These are phyloP conservation scores for Pteropus alecto DNA, from an alignment of 2,113 vertebrate species.

Conservation along the genomic window DNA sequence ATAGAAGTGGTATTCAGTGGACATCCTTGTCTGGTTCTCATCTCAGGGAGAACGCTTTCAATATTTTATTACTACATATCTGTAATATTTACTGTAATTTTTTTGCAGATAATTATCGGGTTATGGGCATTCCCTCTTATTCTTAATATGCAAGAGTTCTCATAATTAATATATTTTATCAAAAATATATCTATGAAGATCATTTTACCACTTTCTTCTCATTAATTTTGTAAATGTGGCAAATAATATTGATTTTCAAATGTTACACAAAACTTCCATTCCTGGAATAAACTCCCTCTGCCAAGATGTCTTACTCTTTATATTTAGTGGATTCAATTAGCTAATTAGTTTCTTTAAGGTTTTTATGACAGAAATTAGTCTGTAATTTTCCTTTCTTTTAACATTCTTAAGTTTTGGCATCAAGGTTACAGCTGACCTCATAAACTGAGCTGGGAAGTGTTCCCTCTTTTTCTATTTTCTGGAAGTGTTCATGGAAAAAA, in stretches of 20 bases:
- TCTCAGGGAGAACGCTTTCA: background rate
- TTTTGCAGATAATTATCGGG: background rate
- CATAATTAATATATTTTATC: background rate
- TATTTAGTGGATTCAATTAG: background rate
- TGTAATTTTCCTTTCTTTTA: conserved; percentile 26
- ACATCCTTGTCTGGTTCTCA: background rate
- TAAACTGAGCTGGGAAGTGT: background rate
- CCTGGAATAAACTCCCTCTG: background rate
- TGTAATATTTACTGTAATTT: background rate
- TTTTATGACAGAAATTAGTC: conserved; percentile 17
- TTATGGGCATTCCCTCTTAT: background rate
- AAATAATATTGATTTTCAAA: background rate
- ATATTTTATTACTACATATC: background rate
- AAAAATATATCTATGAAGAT: background rate
- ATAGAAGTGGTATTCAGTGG: background rate
- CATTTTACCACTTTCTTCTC: background rate
- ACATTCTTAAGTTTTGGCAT: conserved; percentile 5
- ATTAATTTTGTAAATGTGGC: background rate
- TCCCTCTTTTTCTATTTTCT: background rate
- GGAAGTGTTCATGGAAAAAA: background rate
- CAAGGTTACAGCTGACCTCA: background rate
- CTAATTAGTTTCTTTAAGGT: background rate
- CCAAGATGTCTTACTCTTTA: background rate
- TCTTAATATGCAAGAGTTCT: background rate
- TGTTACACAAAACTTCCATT: background rate